Base-by-base conservation (phyloP, 2,797 vertebrate species). In the Malacoraja senta region DNA sequence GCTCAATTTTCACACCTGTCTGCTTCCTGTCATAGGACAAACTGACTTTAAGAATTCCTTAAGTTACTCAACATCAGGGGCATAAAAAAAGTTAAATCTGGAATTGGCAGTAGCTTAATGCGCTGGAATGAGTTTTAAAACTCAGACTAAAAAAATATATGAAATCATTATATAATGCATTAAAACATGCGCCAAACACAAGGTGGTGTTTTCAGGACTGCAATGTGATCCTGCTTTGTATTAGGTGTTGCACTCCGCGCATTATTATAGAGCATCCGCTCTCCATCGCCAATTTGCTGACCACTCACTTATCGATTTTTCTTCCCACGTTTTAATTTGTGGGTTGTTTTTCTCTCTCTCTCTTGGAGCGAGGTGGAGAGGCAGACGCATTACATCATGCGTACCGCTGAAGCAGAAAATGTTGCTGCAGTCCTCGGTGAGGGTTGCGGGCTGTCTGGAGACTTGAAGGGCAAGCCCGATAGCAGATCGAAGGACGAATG, bases 341-440 rank as follows among this genome's bases (percentile, higher is more conserved):
- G 84, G 84, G 29, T 10, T 21, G 32, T 65, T 17, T 9, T 35
- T 15, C 3, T 53, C 38, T 53, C 44, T 32, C 13, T 65, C 63
- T 84, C 65, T 21, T 8, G 84, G 63, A 35, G 32, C 8, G 10
- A 35, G 84, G n/a, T 32, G 2, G 32, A 0, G 3, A 68, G 35
- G 2, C 61, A 88, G 6, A 53, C n/a, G 21, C 19, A 65, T 68
- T 68, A 88, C 13, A 35, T 68, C 21, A 68, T 68, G 63, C 35
- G n/a, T 88, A 68, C 29, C 61, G 2, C 19, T 35, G 84, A 88
- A 32, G 61, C 63, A 35, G 84, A 68, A 63, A 88, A 21, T 53
- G 63, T 63, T 88, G n/a, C 84, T 35, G 84, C n/a, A 88, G 84
- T 35, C n/a, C 61, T 88, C 21, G 84, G 63, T 88, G 83, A 61